These are phyloP conservation scores for Sclerurus mexicanus DNA, from an alignment of 2,113 vertebrate species.

Conservation along the genomic window DNA sequence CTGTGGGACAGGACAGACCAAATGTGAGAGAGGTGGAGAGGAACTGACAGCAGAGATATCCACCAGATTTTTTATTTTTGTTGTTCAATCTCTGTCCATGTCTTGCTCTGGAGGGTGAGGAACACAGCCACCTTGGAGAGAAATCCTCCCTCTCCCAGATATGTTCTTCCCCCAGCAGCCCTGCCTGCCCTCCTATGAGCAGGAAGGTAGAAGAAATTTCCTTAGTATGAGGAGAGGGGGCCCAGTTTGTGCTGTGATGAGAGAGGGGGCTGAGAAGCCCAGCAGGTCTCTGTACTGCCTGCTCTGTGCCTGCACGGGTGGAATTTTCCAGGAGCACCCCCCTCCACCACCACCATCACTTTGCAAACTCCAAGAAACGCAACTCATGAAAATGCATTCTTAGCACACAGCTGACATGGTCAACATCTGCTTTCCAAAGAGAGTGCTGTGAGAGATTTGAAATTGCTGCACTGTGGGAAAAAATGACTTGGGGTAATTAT, in stretches of 20 bases:
- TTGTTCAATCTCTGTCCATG: background rate
- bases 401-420: constrained; percentile 65
- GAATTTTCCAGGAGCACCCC: constrained; percentile 53
- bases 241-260: background rate
- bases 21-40: background rate
- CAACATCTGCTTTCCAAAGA: constrained; percentile 68
- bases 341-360: background rate
- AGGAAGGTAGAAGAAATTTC: background rate
- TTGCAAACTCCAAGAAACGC: constrained; percentile 12
- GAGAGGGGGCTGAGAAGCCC: background rate
- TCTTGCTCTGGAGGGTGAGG: background rate
- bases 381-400: constrained; percentile 66
- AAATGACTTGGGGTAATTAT: constrained; percentile 50
- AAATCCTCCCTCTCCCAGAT: background rate
- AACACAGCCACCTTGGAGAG: background rate
- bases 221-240: background rate
- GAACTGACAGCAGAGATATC: background rate
- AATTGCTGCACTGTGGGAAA: constrained; percentile 54
- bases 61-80: background rate
- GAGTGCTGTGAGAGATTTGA: constrained; percentile 48
- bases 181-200: background rate
- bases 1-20: background rate
- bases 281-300: background rate
- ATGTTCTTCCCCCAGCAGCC: background rate
- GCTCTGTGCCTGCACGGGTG: background rate